phyloP scores from a whole-genome alignment of 2,888 invertebrate species.

The Fissipunctia ypsillon region DNA sequence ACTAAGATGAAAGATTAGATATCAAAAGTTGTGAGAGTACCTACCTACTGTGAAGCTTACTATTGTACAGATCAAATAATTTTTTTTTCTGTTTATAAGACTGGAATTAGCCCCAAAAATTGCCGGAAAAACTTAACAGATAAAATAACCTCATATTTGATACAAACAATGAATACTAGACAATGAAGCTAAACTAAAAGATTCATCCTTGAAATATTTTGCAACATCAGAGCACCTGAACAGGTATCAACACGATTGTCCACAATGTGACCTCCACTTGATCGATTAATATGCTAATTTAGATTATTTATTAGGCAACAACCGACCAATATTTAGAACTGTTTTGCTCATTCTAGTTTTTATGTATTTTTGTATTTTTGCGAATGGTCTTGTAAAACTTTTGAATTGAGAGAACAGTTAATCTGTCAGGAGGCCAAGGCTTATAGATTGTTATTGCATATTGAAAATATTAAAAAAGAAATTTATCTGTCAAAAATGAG shows the following conservation, averaged over 20 bases:
- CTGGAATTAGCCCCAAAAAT: background rate
- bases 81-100: background rate
- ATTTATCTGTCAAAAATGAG: background rate
- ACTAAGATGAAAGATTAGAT: background rate
- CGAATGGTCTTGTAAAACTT: constrained; percentile 46
- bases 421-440: constrained; percentile 8
- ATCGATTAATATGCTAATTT: constrained; percentile 85
- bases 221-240: constrained; percentile 78
- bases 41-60: background rate
- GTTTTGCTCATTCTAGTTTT: constrained; percentile 66
- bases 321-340: constrained; percentile 69
- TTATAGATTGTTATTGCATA: background rate
- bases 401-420: constrained; percentile 22
- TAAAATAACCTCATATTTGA: constrained; percentile 4
- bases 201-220: constrained; percentile 81
- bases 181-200: constrained; percentile 67
- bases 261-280: constrained; percentile 82
- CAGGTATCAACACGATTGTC: constrained; percentile 79
- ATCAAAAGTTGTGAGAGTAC: background rate
- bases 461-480: background rate
- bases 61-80: background rate
- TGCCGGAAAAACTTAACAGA: background rate
- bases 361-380: constrained; percentile 50
- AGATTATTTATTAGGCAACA: constrained; percentile 79
- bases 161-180: constrained; percentile 64